Conservation (phyloP, 2,888 invertebrate species). For the Tachina fera region DNA sequence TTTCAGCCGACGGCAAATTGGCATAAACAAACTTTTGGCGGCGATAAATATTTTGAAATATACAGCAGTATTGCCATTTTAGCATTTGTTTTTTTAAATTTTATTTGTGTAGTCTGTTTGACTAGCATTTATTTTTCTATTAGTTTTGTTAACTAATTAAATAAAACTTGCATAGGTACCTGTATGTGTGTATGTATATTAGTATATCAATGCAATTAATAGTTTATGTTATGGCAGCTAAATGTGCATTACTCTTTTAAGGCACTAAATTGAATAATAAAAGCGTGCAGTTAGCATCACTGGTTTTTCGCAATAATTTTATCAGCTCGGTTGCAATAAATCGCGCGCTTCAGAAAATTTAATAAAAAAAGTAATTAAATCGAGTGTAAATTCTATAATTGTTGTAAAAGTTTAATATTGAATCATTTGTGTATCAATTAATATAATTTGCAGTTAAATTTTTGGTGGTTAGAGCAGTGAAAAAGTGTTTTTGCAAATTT, state of each 20-base stretch:
- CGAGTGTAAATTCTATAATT: not conserved
- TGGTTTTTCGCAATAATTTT: not conserved
- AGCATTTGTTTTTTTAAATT: no score
- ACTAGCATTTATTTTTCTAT: not conserved
- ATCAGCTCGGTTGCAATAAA: not conserved
- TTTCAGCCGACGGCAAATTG: no score
- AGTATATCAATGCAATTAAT: no score
- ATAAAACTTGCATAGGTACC: no score
- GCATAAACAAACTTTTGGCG: no score
- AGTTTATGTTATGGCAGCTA: not conserved
- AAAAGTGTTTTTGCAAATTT: slow-evolving; percentile 17
- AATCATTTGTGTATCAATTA: not conserved
- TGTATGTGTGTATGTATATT: no score
- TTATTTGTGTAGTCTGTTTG: no score
- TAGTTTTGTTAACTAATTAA: no score
- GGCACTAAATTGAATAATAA: not conserved
- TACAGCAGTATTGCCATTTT: no score
- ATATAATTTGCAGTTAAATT: not conserved
- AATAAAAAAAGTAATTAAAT: not conserved
- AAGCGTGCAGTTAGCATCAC: not conserved
- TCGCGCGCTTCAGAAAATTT: not conserved
- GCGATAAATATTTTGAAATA: no score
- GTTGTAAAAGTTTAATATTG: not conserved
- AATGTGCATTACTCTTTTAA: no score
- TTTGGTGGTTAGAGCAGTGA: not conserved